Base-by-base conservation (phyloP, 2,888 invertebrate species). In the Apodemia zela region DNA sequence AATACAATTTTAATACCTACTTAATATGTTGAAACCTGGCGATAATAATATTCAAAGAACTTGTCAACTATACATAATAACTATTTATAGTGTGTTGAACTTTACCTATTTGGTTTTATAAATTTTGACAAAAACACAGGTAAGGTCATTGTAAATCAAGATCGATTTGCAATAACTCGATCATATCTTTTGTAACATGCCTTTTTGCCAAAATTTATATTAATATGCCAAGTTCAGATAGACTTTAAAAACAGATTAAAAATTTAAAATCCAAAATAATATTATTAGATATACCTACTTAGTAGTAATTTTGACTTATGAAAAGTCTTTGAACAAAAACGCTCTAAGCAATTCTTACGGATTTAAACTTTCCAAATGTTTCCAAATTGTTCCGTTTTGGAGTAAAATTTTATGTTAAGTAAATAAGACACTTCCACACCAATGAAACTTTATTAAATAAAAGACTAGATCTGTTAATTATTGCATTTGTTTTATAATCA, bases 391-490 rank as follows among this genome's bases (percentile, higher is more conserved):
- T 21, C 21, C 11, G 21, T 51, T 3, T 13, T 51, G 51, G 11
- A 51, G 13, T 18, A 51, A 33, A 51, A 25, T 21, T 21, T 51
- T 42, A 51, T 6, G 21, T 18, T 21, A 51, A 13, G 25, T 51
- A 21, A 13, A 51, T 25, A 25, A 25, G 51, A 15, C 18, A 13
- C 51, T 18, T 21, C 13, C 25, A 51, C 15, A 21, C 51, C 51
- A 51, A 51, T 51, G 25, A 51, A 10, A 18, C 21, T 51, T 33
- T 33, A 18, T 18, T 25, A 13, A 51, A 51, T 51, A 51, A 51
- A 21, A 11, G 51, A 25, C 49, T 49, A 49, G 49, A 49, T 49
- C 51, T 51, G 51, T 51, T 51, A 51, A 18, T 3, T 18, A 51
- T 51, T 51, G 21, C 18, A 21, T 51, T 51, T 51, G 38, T 11